These are phyloP conservation scores for Megaustenia siamemsis DNA, from an alignment of 2,888 invertebrate species.

Conservation along the genomic window DNA sequence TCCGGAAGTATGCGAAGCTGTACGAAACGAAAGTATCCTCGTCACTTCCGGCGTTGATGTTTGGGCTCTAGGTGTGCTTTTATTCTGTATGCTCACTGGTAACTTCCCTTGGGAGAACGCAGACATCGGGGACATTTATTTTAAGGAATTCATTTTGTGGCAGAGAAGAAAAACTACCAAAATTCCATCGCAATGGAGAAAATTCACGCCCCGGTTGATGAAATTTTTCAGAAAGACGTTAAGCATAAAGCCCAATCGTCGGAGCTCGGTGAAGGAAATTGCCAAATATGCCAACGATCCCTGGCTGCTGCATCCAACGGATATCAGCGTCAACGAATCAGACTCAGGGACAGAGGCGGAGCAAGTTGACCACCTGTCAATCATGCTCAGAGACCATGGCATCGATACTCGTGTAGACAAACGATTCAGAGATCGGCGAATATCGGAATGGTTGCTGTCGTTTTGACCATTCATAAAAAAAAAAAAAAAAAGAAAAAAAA, in stretches of 20 bases:
- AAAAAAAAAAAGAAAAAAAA: not conserved
- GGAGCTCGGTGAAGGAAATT: conserved; percentile 83
- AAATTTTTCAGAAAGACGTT: conserved; percentile 94
- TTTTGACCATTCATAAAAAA: conserved; percentile 64
- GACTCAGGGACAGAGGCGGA: conserved; percentile 82
- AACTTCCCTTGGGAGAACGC: conserved; percentile 92
- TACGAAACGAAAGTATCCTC: conserved; percentile 84
- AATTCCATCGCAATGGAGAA: conserved; percentile 84
- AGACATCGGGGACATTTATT: conserved; percentile 82
- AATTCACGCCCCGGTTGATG: conserved; percentile 93
- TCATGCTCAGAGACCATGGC: conserved; percentile 91
- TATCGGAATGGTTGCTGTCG: conserved; percentile 87
- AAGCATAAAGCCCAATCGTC: conserved; percentile 89
- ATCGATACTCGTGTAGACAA: conserved; percentile 94
- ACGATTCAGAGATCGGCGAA: conserved; percentile 91
- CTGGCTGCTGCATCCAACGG: conserved; percentile 84
- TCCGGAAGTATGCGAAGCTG: conserved; percentile 89
- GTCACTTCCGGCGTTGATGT: conserved; percentile 92
- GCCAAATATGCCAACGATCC: conserved; percentile 90
- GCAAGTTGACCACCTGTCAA: conserved; percentile 74
- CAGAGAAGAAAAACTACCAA: conserved; percentile 81
- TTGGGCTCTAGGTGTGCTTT: conserved; percentile 98
- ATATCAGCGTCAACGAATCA: conserved; percentile 56
- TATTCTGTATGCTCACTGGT: conserved; percentile 96
- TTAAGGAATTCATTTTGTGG: conserved; percentile 88